These are phyloP conservation scores for Tetramorium simillimum DNA, from an alignment of 1,140 invertebrate species.

Conservation along the genomic window DNA sequence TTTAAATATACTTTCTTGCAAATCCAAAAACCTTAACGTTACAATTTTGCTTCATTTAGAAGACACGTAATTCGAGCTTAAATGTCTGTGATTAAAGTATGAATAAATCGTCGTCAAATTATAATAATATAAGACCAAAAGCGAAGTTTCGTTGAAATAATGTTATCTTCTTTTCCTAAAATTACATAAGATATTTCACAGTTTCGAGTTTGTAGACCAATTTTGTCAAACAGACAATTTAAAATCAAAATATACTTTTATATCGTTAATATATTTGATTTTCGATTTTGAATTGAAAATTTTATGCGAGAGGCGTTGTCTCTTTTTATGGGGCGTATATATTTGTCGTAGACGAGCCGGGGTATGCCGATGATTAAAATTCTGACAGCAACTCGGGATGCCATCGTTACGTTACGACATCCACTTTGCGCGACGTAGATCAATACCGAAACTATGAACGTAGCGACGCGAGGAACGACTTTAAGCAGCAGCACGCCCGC, in stretches of 20 bases:
- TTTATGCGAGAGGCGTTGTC: neutral
- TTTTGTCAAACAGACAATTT: neutral
- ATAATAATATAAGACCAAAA: neutral
- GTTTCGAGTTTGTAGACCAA: neutral
- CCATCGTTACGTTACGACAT: conserved; percentile 20
- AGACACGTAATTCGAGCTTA: neutral
- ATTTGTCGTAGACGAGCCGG: neutral
- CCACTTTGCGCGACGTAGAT: conserved; percentile 52
- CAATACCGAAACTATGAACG: conserved; percentile 56
- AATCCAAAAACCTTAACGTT: neutral
- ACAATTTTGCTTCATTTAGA: conserved; percentile 1
- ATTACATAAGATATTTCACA: neutral
- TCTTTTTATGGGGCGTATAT: neutral
- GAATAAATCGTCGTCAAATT: neutral
- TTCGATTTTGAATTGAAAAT: neutral
- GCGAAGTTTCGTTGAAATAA: neutral
- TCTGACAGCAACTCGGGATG: conserved; percentile 7
- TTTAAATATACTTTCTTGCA: neutral
- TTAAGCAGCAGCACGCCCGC: conserved; percentile 41
- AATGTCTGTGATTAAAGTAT: neutral
- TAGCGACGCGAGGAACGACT: conserved; percentile 43
- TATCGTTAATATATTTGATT: neutral
- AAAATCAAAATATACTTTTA: neutral
- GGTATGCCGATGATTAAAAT: conserved; percentile 22
- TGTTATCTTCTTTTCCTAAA: neutral